Percentiles rank a stretch among this genome's conserved stretches.
These are phyloP conservation scores for Epizoanthus rinbou DNA, from an alignment of 92 coral and sea anemone genomes.

Conservation along the genomic window DNA sequence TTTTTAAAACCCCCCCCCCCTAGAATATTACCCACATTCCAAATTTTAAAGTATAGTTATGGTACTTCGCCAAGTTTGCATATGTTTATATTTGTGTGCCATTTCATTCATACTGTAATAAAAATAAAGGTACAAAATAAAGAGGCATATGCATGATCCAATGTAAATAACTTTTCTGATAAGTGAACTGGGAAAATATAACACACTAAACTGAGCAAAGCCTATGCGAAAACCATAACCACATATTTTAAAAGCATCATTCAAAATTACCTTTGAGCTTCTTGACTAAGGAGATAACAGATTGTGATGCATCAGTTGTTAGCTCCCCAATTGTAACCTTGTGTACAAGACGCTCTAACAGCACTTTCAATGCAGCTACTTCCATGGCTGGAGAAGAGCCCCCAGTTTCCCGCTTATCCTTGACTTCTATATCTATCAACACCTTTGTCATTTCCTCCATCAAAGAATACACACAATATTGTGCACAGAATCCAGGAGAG, in stretches of 20 bases:
- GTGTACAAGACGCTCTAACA: conserved; percentile 38
- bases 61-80: too few species aligned
- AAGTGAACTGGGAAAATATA: too few species aligned
- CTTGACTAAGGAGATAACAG: conserved; percentile 56
- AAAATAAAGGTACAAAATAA: too few species aligned
- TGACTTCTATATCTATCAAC: conserved; percentile 33
- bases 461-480: conserved; percentile 44
- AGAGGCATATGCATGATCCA: too few species aligned
- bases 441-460: conserved; percentile 47
- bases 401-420: conserved; percentile 51
- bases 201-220: too few species aligned
- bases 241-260: background rate
- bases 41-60: too few species aligned
- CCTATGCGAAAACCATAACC: too few species aligned
- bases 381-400: conserved; percentile 55
- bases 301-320: conserved; percentile 54
- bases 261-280: conserved; percentile 48
- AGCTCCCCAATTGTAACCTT: conserved; percentile 43
- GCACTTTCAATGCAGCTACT: conserved; percentile 35
- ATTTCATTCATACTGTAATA: too few species aligned
- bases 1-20: too few species aligned
- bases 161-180: too few species aligned
- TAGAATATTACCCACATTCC: too few species aligned
- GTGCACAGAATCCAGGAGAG: conserved; percentile 32
- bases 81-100: too few species aligned